These are phyloP conservation scores for Orthosia gracilis DNA, from an alignment of 2,888 invertebrate species.

Conservation along the genomic window DNA sequence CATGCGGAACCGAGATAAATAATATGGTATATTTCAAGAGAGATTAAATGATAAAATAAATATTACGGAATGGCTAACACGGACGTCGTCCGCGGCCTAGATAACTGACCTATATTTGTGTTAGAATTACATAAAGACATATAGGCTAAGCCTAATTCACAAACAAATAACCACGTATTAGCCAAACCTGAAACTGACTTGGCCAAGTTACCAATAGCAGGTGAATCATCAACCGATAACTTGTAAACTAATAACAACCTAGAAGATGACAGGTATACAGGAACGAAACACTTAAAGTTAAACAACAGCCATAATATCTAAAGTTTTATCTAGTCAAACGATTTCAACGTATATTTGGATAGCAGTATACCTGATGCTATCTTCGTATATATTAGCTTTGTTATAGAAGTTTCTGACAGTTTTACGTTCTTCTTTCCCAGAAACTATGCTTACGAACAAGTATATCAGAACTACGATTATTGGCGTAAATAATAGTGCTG, in stretches of 20 bases:
- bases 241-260: not conserved
- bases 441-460: constrained; percentile 25
- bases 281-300: constrained; percentile 18
- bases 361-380: constrained; percentile 53
- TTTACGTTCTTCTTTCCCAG: constrained; percentile 39
- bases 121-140: not conserved
- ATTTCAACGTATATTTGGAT: constrained; percentile 41
- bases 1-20: constrained; percentile 44
- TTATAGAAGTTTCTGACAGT: constrained; percentile 53
- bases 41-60: constrained; percentile 3
- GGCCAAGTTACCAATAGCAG: not conserved
- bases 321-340: constrained; percentile 24
- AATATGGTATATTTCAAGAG: constrained; percentile 19
- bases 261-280: not conserved
- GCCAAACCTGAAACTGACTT: not conserved
- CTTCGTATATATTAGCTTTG: constrained; percentile 42
- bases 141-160: not conserved
- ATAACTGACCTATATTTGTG: constrained; percentile 23
- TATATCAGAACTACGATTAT: constrained; percentile 47
- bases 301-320: constrained; percentile 16
- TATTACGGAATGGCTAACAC: not conserved
- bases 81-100: not conserved
- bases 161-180: not conserved
- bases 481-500: constrained; percentile 24
- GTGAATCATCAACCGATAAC: not conserved